Base-by-base conservation (phyloP, 2,888 invertebrate genomes). In the Cantharis rufa region DNA sequence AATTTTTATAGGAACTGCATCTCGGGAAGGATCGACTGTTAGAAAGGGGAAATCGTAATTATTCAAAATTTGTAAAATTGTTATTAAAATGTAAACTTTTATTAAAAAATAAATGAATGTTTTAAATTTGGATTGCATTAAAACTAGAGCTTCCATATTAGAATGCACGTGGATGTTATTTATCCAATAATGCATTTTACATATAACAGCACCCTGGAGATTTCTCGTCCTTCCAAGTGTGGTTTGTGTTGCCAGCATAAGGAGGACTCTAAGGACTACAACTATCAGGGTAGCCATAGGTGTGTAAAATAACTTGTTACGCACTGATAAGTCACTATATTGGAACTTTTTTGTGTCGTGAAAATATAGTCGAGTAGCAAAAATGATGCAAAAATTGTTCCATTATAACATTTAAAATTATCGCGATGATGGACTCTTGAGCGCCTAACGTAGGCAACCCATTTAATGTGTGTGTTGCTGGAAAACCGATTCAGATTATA, bases 271-370 rank as follows among this genome's bases (percentile, higher is more conserved):
- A 84, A 86, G 86, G 86, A 85, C 83, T 83, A 79, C 82, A 81
- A 84, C 84, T 84, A 86, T 86, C 86, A 86, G 86, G 85, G 86
- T 86, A 88, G 83, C 86, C 88, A 88, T 87, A 88, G 88, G 87
- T 87, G 88, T 88, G 88, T 88, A 88, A 88, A 88, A 88, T 88
- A 88, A 88, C 87, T 85, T 87, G 86, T 87, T 87, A 87, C 86
- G 85, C 86, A 85, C 84, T 84, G 86, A 84, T 84, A 83, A 82
- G 72, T 77, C 62, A 73, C 75, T 68, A 76, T 78, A 76, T 77
- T 77, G 74, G 71, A 72, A 68, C 71, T 72, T 62, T 48, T 48
- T 48, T n/a, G 48, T 48, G 7, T n/a, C 48, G 2, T n/a, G 48
- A 48, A 48, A 48, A 48, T 48, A 48, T n/a, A 48, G n/a, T 2